Evolutionary conservation across 2,797 vertebrate species (phyloP), one percentile per base, ranked within the genome.

Genomic region (Syngnathus acus): DNA sequence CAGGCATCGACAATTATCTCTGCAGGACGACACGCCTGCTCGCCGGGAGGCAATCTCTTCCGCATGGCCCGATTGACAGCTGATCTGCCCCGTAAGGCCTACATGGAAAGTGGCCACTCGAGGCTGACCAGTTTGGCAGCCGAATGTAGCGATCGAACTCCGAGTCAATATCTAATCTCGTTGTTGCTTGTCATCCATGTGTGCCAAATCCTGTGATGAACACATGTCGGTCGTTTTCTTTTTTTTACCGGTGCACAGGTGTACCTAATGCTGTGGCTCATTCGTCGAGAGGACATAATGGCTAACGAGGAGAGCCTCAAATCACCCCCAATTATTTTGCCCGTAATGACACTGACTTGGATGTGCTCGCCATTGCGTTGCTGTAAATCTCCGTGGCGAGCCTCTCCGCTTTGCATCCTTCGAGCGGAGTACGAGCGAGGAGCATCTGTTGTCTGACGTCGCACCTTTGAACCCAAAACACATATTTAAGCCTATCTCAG

Each of bases 1-100:
- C 17, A 60, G 77, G 76, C 81, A 83, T 88, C 71, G 81, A 40
- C 54, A 59, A 67, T 78, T 74, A 74, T 81, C 69, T 68, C 71
- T 2, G 14, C 37, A 68, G 76, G 72, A 82, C 81, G 77, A 76
- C 61, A 78, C 37, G 76, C 73, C 23, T 6, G 23, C 2, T 23
- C 32, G 61, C 23, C 42, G 9, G 50, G 26, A 42, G 62, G 47
- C 69, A 21, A n/a, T 60, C 37, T 40, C 37, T 60, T 60, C 58
- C 58, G 11, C 38, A n/a, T 39, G 32, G 16, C 7, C 3, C 39
- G 32, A 59, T 39, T 59, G 57, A 59, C 57, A 59, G 37, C 57
- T 39, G 14, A 59, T 59, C 57, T 14, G 7, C 16, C 37, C 37
- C 6, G 3, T 39, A 39, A 59, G 32, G 17, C 32, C 42, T 11